Evolutionary conservation across 2,113 vertebrate species (phyloP).

Genomic region (Lagopus leucura): DNA sequence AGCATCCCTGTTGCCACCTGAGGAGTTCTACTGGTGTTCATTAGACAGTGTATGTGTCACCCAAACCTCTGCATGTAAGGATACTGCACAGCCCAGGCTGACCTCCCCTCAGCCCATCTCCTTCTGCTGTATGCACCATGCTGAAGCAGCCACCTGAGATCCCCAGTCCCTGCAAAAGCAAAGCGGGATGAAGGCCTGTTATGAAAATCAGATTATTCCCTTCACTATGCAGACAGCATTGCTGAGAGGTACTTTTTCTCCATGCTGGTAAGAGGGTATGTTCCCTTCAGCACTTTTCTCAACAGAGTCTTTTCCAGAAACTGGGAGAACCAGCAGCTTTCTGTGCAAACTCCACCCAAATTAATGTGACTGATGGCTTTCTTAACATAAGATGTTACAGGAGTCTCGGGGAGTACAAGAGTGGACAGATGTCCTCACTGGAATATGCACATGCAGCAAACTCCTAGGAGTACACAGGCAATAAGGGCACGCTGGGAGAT

Average conservation of each 20-base stretch:
- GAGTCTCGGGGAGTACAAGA: background rate
- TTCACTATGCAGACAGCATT: background rate
- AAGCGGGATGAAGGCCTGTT: background rate
- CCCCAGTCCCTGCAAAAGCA: background rate
- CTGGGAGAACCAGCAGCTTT: background rate
- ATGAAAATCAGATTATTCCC: background rate
- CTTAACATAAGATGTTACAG: background rate
- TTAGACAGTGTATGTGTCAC: accelerated
- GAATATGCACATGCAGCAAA: accelerated
- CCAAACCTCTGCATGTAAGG: accelerated
- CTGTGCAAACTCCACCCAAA: background rate
- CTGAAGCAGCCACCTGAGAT: background rate
- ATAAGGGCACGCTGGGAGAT: background rate
- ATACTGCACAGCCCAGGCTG: background rate
- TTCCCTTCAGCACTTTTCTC: background rate
- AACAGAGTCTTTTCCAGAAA: background rate
- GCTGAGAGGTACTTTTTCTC: background rate
- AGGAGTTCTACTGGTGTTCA: background rate
- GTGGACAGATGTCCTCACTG: accelerated
- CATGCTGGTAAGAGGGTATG: background rate
- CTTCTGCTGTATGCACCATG: background rate
- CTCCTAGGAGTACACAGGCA: background rate
- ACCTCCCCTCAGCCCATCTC: background rate
- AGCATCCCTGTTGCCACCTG: background rate
- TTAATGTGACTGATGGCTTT: background rate